These are phyloP conservation scores for Papilio polytes DNA, from an alignment of 1,140 invertebrate species.

Conservation along the genomic window DNA sequence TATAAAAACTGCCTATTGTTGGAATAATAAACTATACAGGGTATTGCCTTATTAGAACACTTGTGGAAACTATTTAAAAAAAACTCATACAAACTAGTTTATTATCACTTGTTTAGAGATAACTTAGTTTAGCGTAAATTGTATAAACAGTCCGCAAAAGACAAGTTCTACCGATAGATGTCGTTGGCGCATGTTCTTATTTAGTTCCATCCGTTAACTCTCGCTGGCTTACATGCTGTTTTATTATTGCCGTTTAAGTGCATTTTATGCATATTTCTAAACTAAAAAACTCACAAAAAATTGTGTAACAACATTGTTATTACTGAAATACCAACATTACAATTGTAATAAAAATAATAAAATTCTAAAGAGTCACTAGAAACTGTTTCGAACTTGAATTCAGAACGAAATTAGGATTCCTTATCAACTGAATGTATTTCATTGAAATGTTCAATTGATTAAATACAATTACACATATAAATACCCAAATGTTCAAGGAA, in stretches of 20 bases:
- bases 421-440: neutral
- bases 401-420: neutral
- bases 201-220: neutral
- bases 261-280: too few relatives aligned
- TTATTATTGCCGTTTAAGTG: too few relatives aligned
- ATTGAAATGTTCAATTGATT: slow-evolving; percentile 6
- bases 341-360: too few relatives aligned
- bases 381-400: neutral
- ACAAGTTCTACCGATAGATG: neutral
- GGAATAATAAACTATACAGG: too few relatives aligned
- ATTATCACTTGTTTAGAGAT: neutral
- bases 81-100: neutral
- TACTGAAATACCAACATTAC: neutral
- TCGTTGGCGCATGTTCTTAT: neutral
- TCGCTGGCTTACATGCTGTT: too few relatives aligned
- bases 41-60: too few relatives aligned
- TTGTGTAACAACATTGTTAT: too few relatives aligned
- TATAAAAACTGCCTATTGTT: too few relatives aligned
- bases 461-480: neutral
- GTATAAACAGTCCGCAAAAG: neutral
- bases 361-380: too few relatives aligned
- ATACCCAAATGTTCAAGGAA: neutral
- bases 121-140: neutral
- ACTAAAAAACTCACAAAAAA: too few relatives aligned
- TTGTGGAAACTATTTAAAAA: neutral